These are phyloP conservation scores for Chelonus insularis DNA, from an alignment of 1,140 invertebrate genomes.

Conservation along the genomic window DNA sequence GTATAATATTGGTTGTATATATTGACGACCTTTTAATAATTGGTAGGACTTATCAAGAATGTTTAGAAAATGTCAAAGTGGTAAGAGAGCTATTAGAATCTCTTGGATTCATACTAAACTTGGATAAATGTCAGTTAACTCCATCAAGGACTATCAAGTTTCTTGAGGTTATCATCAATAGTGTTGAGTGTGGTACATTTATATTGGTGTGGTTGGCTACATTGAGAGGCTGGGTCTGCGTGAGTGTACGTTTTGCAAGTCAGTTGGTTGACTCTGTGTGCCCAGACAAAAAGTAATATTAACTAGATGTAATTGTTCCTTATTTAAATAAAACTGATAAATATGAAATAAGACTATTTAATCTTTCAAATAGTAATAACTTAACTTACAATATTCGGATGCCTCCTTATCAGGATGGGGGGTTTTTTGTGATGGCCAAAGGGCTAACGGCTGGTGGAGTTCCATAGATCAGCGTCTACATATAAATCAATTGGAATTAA, in stretches of 20 bases:
- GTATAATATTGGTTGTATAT: constrained; percentile 14
- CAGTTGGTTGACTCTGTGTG: too few relatives aligned
- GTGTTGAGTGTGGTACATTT: too few relatives aligned
- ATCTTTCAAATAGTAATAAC: neutral
- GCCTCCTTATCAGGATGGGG: constrained; percentile 18
- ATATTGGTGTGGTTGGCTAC: too few relatives aligned
- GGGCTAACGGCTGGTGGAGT: neutral
- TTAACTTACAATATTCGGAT: neutral
- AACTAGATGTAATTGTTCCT: too few relatives aligned
- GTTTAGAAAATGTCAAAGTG: too few relatives aligned
- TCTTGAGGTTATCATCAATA: constrained; percentile 1
- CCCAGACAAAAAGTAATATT: too few relatives aligned
- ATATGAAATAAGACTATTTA: too few relatives aligned
- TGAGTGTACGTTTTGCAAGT: neutral
- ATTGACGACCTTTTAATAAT: constrained; percentile 22
- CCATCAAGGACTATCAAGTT: neutral
- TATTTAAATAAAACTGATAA: too few relatives aligned
- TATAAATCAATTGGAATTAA: constrained; percentile 13
- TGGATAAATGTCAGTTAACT: neutral
- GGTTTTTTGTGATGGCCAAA: neutral
- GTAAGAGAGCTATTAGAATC: too few relatives aligned
- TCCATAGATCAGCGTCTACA: neutral
- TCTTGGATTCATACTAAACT: neutral
- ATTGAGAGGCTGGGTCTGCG: neutral
- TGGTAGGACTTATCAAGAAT: neutral